Evolutionary conservation across 2,888 invertebrate genomes (phyloP), one percentile per base, ranked within the genome.

Genomic region (Sesamia inferens): DNA sequence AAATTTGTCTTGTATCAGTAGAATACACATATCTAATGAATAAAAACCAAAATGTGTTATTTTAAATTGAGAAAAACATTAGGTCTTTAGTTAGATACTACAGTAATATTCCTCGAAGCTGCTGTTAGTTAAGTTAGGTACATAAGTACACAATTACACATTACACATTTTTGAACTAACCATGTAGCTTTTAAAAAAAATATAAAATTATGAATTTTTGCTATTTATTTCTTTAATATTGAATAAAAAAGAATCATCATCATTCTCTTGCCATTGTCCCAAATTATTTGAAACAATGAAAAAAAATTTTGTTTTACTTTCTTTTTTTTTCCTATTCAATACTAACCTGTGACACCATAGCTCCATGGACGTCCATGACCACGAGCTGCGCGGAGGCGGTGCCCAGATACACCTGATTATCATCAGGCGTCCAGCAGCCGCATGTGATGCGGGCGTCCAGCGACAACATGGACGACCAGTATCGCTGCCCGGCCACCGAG

Each of bases 341-440:
- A 76, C 73, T 4, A 76, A 96, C 97, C 96, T 99, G 98, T 13
- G 99, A 98, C 24, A 99, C 98, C 98, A 99, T 99, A 57, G 99
- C 99, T 0, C 99, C 99, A 88, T 99, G 99, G 0, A 99, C 99
- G 92, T 99, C 99, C 99, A 99, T 99, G 68, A 99, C 99, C 74
- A 99, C 98, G 76, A 99, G 97, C 94, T 99, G 99, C 1, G 99
- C 99, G 76, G 98, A 98, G 10, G 98, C 98, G 11, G 99, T 99
- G 68, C 99, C 99, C 90, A 99, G 99, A 95, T 99, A 99, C 69
- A 99, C 99, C 96, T 99, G 99, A 91, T 98, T 98, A 93, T 99
- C 99, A 91, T 99, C 99, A 0, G 99, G 99, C 16, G 99, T 99
- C 99, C 99, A 99, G 90, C 99, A 98, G 59, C 99, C 99, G 92